These are phyloP conservation scores for Alloplasta piceator DNA, from an alignment of 2,888 invertebrate species.

Conservation along the genomic window DNA sequence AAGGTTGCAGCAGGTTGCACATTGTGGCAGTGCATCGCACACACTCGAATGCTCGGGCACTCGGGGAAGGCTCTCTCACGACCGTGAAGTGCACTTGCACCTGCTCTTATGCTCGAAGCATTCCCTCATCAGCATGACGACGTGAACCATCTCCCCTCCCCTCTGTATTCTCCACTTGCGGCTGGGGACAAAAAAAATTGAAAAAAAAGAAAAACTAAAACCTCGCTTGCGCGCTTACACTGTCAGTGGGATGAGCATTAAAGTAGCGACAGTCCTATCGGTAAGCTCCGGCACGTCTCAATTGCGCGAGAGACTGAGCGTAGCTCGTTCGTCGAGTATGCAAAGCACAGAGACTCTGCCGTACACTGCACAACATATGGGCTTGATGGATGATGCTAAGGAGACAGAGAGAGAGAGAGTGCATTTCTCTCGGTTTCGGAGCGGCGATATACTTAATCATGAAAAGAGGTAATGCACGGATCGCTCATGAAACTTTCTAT, in stretches of 20 bases:
- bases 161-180: constrained; percentile 46
- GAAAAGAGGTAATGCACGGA: too few species aligned
- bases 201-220: neutral
- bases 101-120: constrained; percentile 52
- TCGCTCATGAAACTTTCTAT: too few species aligned
- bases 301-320: constrained; percentile 18
- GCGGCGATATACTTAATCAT: too few species aligned
- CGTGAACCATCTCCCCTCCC: constrained; percentile 39
- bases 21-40: constrained; percentile 20
- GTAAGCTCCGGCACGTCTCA: constrained; percentile 56
- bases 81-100: constrained; percentile 51
- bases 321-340: too few species aligned
- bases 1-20: neutral
- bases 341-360: neutral
- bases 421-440: neutral
- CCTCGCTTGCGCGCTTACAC: constrained; percentile 45
- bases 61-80: constrained; percentile 9
- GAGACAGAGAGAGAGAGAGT: neutral
- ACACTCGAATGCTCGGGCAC: constrained; percentile 5
- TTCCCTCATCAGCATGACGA: constrained; percentile 51
- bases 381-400: neutral
- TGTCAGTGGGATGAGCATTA: constrained; percentile 59
- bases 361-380: neutral
- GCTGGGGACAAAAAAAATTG: too few species aligned
- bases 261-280: constrained; percentile 51